Evolutionary conservation across 2,113 vertebrate genomes (phyloP).

Genomic region (Macheiramphus alcinus): DNA sequence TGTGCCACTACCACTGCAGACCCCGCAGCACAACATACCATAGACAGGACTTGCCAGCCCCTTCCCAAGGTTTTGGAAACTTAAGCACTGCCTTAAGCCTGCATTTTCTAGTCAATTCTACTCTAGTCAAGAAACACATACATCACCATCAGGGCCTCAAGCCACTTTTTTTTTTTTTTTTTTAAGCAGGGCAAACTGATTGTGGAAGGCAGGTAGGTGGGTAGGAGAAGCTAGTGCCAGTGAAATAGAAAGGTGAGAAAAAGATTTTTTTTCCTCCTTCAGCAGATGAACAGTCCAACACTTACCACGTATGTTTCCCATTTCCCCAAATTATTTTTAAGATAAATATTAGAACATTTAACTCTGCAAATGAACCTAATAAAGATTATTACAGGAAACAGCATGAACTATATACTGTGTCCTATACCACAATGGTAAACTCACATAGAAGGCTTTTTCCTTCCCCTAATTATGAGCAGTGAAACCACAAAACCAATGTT

Average conservation of each 20-base stretch:
- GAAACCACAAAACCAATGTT: slow-evolving; percentile 10
- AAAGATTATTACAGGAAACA: neutral
- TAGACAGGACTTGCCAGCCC: accelerated
- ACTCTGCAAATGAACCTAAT: neutral
- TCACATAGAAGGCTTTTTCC: neutral
- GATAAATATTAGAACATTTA: neutral
- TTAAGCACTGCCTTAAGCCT: neutral
- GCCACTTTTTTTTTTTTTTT: neutral
- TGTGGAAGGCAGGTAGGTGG: neutral
- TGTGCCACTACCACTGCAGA: neutral
- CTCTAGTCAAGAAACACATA: neutral
- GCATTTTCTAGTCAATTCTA: neutral
- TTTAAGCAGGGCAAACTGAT: neutral
- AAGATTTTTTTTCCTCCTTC: neutral
- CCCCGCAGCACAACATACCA: neutral
- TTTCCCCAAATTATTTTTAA: neutral
- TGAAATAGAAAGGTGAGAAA: neutral
- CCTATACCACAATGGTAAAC: neutral
- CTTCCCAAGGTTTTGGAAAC: neutral
- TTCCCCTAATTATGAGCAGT: neutral
- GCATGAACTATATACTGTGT: neutral
- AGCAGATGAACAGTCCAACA: neutral
- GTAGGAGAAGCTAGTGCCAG: neutral
- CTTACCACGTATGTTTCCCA: neutral
- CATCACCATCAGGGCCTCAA: neutral